These are phyloP conservation scores for Trididemnum clinides DNA, from an alignment of 23 tunicate genomes.

Conservation along the genomic window DNA sequence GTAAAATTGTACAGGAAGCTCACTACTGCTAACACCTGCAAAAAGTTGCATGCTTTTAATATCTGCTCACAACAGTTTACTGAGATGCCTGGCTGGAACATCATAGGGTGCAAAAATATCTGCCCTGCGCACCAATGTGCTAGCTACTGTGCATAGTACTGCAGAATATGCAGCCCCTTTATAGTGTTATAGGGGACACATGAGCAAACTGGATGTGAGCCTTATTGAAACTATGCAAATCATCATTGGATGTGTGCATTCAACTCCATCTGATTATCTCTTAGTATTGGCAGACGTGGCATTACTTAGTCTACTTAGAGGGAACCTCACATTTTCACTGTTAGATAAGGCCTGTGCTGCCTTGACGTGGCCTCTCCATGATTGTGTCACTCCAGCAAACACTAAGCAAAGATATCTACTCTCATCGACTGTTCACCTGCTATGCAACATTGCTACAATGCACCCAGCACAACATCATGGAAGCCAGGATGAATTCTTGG, in stretches of 20 bases:
- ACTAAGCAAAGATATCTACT: too few species aligned
- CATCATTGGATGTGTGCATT: too few species aligned
- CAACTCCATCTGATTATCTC: not conserved
- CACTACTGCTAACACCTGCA: too few species aligned
- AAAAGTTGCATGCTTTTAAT: too few species aligned
- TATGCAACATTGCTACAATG: not conserved
- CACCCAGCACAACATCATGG: not conserved
- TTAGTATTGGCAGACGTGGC: not conserved
- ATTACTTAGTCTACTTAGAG: too few species aligned
- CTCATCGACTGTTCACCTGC: not conserved
- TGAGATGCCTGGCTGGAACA: not conserved
- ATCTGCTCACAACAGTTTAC: not conserved
- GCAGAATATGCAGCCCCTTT: not conserved
- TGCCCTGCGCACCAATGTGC: not conserved
- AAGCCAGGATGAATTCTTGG: not conserved
- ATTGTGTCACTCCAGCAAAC: too few species aligned
- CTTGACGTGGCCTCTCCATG: not conserved
- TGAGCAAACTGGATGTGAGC: not conserved
- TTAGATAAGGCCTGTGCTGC: not conserved
- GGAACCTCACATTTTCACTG: not conserved
- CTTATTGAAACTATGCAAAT: not conserved
- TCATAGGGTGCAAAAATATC: not conserved
- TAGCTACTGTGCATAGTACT: not conserved
- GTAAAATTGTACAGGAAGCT: not conserved
- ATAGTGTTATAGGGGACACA: not conserved